A percentile compares a stretch with the other conserved stretches of the same genome.
These are phyloP conservation scores for Neoascia interrupta DNA, from an alignment of 2,888 invertebrate genomes.

Conservation along the genomic window DNA sequence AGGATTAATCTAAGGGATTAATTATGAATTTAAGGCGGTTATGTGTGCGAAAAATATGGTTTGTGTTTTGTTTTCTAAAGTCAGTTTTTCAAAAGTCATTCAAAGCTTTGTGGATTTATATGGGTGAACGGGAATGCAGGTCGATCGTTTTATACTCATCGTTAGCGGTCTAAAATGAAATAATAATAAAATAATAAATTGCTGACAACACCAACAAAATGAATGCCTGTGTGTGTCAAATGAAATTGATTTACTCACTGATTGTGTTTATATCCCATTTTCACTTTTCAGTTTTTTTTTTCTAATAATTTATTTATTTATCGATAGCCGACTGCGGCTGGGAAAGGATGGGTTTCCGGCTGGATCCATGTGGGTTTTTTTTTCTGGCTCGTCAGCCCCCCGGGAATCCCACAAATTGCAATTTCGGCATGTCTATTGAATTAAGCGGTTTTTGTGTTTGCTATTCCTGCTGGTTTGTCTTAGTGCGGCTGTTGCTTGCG, in stretches of 20 bases:
- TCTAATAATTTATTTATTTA: constrained; percentile 59
- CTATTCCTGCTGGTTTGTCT: constrained; percentile 10
- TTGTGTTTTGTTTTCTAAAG: too few relatives aligned
- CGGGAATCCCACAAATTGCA: constrained; percentile 64
- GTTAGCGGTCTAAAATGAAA: too few relatives aligned
- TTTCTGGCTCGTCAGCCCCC: not conserved
- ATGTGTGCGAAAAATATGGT: too few relatives aligned
- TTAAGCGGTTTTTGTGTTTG: constrained; percentile 62
- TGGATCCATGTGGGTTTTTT: not conserved
- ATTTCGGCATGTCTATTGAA: constrained; percentile 68
- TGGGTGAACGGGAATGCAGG: too few relatives aligned
- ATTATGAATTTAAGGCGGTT: too few relatives aligned
- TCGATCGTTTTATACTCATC: too few relatives aligned
- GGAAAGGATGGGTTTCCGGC: not conserved
- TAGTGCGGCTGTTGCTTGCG: constrained; percentile 41
- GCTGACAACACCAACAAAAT: not conserved
- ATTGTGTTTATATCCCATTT: constrained; percentile 18
- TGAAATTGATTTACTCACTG: constrained; percentile 47
- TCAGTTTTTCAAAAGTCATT: too few relatives aligned
- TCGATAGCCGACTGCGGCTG: not conserved
- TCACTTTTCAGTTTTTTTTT: constrained; percentile 14
- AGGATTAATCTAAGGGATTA: too few relatives aligned
- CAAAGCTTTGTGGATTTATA: too few relatives aligned
- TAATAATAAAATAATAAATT: too few relatives aligned
- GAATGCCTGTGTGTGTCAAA: constrained; percentile 27